Percentiles rank a stretch among this genome's conserved stretches.
phyloP scores from a whole-genome alignment of 2,888 invertebrate genomes.

The Notodonta dromedarius region DNA sequence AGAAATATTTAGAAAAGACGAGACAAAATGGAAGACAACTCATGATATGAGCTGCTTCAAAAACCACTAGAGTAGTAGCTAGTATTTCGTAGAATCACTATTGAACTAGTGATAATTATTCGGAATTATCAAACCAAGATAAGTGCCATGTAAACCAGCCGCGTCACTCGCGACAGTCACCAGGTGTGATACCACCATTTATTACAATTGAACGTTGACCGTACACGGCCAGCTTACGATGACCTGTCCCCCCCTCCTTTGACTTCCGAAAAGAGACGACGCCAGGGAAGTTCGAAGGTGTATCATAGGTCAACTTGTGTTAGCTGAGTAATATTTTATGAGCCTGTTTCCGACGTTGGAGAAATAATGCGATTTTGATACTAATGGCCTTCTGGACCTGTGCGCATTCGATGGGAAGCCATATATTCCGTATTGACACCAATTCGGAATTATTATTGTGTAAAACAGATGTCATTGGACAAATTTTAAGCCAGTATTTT shows the following conservation, averaged over 20 bases:
- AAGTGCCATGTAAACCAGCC: slow-evolving; percentile 60
- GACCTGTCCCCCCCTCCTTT: slow-evolving; percentile 47
- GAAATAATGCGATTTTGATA: slow-evolving; percentile 75
- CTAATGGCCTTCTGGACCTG: slow-evolving; percentile 51
- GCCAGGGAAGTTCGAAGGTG: slow-evolving; percentile 19
- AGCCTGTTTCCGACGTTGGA: slow-evolving; percentile 64
- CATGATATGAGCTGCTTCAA: too few species aligned
- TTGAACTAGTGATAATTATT: too few species aligned
- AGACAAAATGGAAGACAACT: too few species aligned
- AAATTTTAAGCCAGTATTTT: not conserved
- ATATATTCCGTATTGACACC: slow-evolving; percentile 32
- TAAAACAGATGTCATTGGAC: slow-evolving; percentile 27
- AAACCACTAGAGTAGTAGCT: too few species aligned
- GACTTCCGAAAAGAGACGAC: slow-evolving; percentile 22
- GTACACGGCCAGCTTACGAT: slow-evolving; percentile 56
- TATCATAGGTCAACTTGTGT: slow-evolving; percentile 43
- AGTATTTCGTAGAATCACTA: too few species aligned
- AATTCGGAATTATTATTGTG: slow-evolving; percentile 31
- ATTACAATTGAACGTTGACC: slow-evolving; percentile 81
- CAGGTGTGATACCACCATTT: slow-evolving; percentile 78
- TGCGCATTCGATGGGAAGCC: slow-evolving; percentile 30
- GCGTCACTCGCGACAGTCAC: slow-evolving; percentile 57
- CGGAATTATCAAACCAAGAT: too few species aligned
- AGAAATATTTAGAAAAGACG: too few species aligned
- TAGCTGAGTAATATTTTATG: slow-evolving; percentile 75